Base-by-base conservation (phyloP, 2,888 invertebrate species). In the Chrysolina haemoptera region DNA sequence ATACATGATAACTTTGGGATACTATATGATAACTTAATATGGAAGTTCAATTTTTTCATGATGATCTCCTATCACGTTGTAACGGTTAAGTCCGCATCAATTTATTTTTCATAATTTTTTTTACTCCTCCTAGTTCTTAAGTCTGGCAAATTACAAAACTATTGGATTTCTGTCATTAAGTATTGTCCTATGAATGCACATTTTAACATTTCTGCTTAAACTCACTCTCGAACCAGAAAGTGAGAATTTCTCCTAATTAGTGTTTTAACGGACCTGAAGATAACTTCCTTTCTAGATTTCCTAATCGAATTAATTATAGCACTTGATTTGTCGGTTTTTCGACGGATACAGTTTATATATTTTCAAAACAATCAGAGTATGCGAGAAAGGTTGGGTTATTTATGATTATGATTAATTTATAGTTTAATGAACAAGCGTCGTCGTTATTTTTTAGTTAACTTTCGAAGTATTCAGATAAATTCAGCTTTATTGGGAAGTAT, bases 181-280 rank as follows among this genome's bases (percentile, higher is more conserved):
- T 35, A 35, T 35, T 35, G 35, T 35, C 8, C 35, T 35, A 3
- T 0, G 8, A 35, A 35, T 53, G 16, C 12, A 18, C 22, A 53
- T 20, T 20, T 20, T 53, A 53, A 27, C 59, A 59, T 27, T 59
- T 59, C 22, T 35, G 5, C 6, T 27, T 14, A 59, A 9, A 16
- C 22, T 14, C 40, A 43, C 43, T 64, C 8, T 18, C 18, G 14
- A 43, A 16, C n/a, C 73, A 27, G 73, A 73, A 73, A 73, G 73
- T 73, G 68, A 72, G 40, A 72, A 73, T 73, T 73, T 73, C 73
- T 73, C 68, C 73, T 68, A 68, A 73, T 73, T 73, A 73, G 48
- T 63, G 63, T 43, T 63, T 46, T 16, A 22, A 27, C 59, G 40
- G 65, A 41, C 53, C 67, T 40, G 59, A 35, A 35, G 59, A 53